Evolutionary conservation across 1,140 invertebrate genomes (phyloP), one percentile per base, ranked within the genome.

Genomic region (Nymphalis io): DNA sequence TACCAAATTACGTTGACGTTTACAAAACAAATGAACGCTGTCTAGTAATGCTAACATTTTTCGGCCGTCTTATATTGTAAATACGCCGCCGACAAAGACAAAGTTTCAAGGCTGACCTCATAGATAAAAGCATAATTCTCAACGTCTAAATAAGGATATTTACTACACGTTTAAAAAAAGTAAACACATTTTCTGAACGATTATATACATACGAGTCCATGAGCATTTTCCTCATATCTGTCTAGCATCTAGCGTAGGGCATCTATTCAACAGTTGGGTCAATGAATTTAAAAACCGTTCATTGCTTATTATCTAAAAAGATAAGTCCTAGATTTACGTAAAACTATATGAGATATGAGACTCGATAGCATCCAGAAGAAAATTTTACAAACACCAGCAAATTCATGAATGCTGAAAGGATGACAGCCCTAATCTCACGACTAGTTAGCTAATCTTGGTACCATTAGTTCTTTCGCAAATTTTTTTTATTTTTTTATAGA

Each of bases 81-180:
- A 83, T 80, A 88, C 81, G 83, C 79, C 79, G 78, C 73, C 78
- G 77, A 77, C 77, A 81, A 84, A 84, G 79, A n/a, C n/a, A n/a
- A 82, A 83, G 78, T 81, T 83, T 79, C 87, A 89, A 90, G 88
- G 88, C 82, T 88, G 83, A 83, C 27, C 4, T 8, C 83, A 78
- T 71, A 87, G 86, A 88, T 89, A 89, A 86, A 60, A 68, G 55
- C 60, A 61, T 72, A 85, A 88, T 87, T 86, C 78, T 80, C 4
- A 51, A 73, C 60, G 68, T 80, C 68, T 51, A 68, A 72, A 60
- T 73, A 76, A 79, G 73, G 76, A 79, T 78, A 77, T 76, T 64
- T 71, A 58, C 60, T 66, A 71, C 64, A 68, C 68, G 68, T 38
- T 69, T 60, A 42, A 68, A 73, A 57, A 48, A 48, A 12, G 40